Evolutionary conservation across 2,797 vertebrate species (phyloP).

Genomic region (Numenius phaeopus): DNA sequence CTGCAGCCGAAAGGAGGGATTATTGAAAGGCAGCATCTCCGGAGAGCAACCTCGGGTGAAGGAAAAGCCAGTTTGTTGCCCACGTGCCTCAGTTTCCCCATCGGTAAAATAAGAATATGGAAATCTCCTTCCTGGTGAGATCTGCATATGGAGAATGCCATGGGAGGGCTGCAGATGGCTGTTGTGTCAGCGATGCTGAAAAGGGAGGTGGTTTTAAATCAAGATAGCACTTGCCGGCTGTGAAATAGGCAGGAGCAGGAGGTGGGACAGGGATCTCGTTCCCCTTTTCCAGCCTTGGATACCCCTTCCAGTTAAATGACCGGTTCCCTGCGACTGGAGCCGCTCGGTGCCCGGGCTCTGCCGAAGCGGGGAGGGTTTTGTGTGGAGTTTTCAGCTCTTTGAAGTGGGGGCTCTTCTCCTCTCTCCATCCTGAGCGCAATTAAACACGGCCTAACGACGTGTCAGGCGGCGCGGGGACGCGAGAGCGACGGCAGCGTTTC

Average conservation of each 20-base stretch:
- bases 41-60: not conserved
- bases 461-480: not conserved
- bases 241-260: rapidly evolving
- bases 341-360: rapidly evolving
- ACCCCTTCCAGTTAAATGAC: rapidly evolving
- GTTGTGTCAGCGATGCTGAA: not conserved
- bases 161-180: not conserved
- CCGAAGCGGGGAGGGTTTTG: not conserved
- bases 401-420: not conserved
- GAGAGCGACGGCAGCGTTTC: not conserved
- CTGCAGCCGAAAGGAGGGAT: not conserved
- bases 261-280: rapidly evolving
- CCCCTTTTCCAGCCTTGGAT: not conserved
- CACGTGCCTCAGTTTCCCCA: not conserved
- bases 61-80: not conserved
- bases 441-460: not conserved
- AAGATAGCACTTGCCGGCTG: rapidly evolving
- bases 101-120: not conserved
- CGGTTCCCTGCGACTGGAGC: not conserved
- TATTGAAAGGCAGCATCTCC: not conserved
- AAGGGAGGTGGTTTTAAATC: not conserved
- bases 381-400: not conserved
- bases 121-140: not conserved
- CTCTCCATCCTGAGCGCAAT: not conserved
- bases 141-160: rapidly evolving